Percentiles rank a stretch among this genome's conserved stretches.
Conservation (phyloP, 2,113 vertebrate genomes). For the Seriola aureovittata region DNA sequence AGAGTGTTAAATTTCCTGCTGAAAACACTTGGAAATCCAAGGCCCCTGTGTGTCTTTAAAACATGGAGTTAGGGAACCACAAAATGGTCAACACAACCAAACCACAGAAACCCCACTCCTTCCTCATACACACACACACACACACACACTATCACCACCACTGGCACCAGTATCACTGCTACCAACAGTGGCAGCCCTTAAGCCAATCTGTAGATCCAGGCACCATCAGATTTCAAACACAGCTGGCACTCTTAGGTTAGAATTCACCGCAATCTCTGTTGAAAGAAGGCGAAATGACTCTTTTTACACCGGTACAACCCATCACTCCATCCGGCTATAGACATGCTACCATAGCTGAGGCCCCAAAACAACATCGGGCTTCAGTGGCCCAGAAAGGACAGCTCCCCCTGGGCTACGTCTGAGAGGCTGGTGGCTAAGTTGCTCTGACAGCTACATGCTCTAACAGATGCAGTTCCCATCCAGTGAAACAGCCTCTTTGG, state of each 20-base stretch:
- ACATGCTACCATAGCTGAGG: constrained; percentile 43
- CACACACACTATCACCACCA: constrained; percentile 2
- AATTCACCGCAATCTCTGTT: constrained; percentile 35
- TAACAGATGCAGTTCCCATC: constrained; percentile 73
- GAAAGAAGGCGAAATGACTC: constrained; percentile 38
- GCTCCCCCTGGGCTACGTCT: constrained; percentile 85
- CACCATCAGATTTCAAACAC: constrained; percentile 55
- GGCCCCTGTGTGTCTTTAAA: constrained; percentile 67
- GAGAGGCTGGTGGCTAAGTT: constrained; percentile 83
- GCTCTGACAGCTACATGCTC: constrained; percentile 87
- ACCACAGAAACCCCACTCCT: constrained; percentile 72
- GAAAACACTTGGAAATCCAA: constrained; percentile 68
- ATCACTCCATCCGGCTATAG: constrained; percentile 25
- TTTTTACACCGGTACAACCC: constrained; percentile 54
- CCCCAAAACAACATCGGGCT: constrained; percentile 73
- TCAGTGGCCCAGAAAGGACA: constrained; percentile 82
- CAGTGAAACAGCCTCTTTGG: constrained; percentile 56
- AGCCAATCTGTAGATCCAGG: constrained; percentile 32
- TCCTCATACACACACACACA: constrained; percentile 29
- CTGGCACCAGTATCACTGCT: constrained; percentile 40
- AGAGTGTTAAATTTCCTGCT: constrained; percentile 65
- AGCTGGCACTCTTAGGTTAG: constrained; percentile 32
- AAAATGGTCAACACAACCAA: constrained; percentile 73
- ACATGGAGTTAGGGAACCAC: constrained; percentile 73
- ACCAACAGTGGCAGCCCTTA: constrained; percentile 29